A percentile compares a stretch with the other conserved stretches of the same genome.
phyloP scores from a whole-genome alignment of 2,888 invertebrate species.

The Ditula angustiorana region DNA sequence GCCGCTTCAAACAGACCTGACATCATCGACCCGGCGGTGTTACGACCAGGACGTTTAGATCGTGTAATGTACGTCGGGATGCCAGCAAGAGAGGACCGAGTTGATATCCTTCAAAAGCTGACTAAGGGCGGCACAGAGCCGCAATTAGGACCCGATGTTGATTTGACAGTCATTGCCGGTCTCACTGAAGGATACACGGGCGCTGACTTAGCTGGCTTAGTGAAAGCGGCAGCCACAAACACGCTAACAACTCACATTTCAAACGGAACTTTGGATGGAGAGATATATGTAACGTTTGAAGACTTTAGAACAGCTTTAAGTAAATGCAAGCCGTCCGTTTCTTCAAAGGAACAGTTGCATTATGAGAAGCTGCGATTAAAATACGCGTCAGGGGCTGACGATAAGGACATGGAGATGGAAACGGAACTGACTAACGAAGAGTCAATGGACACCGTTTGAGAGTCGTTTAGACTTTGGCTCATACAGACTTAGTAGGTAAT shows the following conservation, averaged over 20 bases:
- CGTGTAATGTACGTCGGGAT: constrained; percentile 96
- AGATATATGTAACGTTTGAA: constrained; percentile 87
- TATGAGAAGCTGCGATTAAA: constrained; percentile 90
- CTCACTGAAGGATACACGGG: constrained; percentile 94
- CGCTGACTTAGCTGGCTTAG: constrained; percentile 96
- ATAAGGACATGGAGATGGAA: constrained; percentile 85
- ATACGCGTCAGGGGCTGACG: constrained; percentile 85
- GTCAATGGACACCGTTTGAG: constrained; percentile 82
- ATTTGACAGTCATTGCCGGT: constrained; percentile 89
- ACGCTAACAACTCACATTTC: constrained; percentile 92
- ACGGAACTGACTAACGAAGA: constrained; percentile 77
- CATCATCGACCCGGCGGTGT: constrained; percentile 97
- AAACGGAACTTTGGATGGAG: constrained; percentile 78
- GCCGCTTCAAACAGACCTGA: constrained; percentile 99
- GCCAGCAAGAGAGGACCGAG: constrained; percentile 91
- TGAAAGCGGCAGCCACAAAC: constrained; percentile 94
- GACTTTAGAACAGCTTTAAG: constrained; percentile 92
- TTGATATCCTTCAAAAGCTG: constrained; percentile 94
- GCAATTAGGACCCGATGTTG: constrained; percentile 90
- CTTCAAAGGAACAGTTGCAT: constrained; percentile 90
- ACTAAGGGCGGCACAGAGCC: constrained; percentile 96
- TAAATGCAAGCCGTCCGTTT: constrained; percentile 95
- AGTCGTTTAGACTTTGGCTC: constrained; percentile 55
- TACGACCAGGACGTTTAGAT: constrained; percentile 95
- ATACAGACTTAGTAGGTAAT: constrained; percentile 54